phyloP scores from a whole-genome alignment of 2,797 vertebrate genomes.

The Paramormyrops hopkinsi region DNA sequence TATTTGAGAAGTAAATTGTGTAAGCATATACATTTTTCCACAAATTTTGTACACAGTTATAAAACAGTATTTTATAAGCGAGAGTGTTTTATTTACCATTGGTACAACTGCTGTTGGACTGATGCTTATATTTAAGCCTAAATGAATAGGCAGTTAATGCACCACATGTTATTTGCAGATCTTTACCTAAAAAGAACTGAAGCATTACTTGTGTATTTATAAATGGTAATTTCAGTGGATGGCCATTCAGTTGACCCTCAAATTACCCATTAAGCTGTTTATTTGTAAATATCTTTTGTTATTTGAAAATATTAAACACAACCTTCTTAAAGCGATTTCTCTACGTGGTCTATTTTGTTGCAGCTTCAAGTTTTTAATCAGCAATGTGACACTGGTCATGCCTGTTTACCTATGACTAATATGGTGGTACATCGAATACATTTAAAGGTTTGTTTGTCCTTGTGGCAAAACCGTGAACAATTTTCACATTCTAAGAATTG shows the following conservation, averaged over 20 bases:
- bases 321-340: not conserved
- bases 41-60: slow-evolving; percentile 60
- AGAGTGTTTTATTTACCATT: slow-evolving; percentile 9
- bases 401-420: not conserved
- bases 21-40: slow-evolving; percentile 62
- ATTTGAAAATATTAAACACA: not conserved
- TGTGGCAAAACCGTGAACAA: not conserved
- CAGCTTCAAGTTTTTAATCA: not conserved
- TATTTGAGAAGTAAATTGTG: slow-evolving; percentile 69
- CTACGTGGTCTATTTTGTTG: not conserved
- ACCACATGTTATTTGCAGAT: slow-evolving; percentile 5
- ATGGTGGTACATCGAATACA: not conserved
- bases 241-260: slow-evolving; percentile 42
- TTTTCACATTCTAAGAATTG: not conserved
- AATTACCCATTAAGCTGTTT: slow-evolving; percentile 6
- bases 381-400: not conserved
- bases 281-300: slow-evolving; percentile 6
- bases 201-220: slow-evolving; percentile 31
- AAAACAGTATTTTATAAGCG: slow-evolving; percentile 64
- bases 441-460: not conserved
- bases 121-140: slow-evolving; percentile 9
- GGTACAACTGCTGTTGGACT: slow-evolving; percentile 8
- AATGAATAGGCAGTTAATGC: slow-evolving; percentile 13
- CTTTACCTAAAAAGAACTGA: slow-evolving; percentile 27
- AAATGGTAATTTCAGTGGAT: slow-evolving; percentile 61